Evolutionary conservation across 2,888 invertebrate species (phyloP), one percentile per base, ranked within the genome.

Genomic region (Mesorhabditis belari): DNA sequence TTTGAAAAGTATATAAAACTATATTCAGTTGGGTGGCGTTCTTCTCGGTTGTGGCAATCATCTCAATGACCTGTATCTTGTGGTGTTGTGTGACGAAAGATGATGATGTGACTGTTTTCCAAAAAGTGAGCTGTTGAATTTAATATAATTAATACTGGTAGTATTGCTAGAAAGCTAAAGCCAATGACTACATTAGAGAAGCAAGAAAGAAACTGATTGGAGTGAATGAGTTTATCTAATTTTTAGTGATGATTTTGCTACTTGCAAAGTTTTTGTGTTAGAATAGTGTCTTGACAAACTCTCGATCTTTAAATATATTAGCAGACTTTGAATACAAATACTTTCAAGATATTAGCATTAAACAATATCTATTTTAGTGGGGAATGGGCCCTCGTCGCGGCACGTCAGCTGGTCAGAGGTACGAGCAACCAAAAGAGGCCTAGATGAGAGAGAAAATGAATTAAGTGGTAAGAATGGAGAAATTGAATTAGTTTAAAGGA

Each of bases 1-100:
- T n/a, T n/a, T n/a, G n/a, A n/a, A n/a, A n/a, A n/a, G 44, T n/a
- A 17, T n/a, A 2, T 35, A n/a, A n/a, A n/a, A n/a, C n/a, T n/a
- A n/a, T 35, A 17, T 35, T 35, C 44, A 35, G 44, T 17, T 73
- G 73, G 73, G 69, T 73, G 25, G 68, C 69, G 63, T 73, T 73
- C 69, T 73, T 73, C 62, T 67, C 66, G 5, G 60, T 62, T 57
- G 62, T 50, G 21, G 51, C 51, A 71, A 65, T 78, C 63, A 73
- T 81, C 63, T 76, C 77, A 49, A 67, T 81, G 62, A 76, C 78
- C 29, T 76, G 79, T 73, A 81, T 89, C 89, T 88, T 90, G 72
- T 79, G 77, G 76, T 80, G 75, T 64, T 80, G 80, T 58, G 76
- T 80, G 12, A 67, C 66, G 6, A 75, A 78, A 44, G 65, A 71